Evolutionary conservation across 1,140 invertebrate species (phyloP), one percentile per base, ranked within the genome.

Genomic region (Diabrotica virgifera): DNA sequence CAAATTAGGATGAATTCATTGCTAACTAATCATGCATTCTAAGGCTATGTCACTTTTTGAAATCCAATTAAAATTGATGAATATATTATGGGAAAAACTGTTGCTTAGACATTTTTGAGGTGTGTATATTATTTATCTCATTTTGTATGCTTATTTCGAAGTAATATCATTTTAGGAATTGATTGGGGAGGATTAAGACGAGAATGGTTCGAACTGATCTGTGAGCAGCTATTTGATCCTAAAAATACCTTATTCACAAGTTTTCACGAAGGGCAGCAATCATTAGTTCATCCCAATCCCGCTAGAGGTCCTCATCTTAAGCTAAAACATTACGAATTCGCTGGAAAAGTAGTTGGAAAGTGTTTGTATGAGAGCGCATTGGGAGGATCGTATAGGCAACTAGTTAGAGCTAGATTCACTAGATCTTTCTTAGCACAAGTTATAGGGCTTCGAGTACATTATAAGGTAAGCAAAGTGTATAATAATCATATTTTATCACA

Each of bases 381-480:
- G 11, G 94, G 94, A 5, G 90, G 92, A 35, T 87, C 89, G 9
- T 95, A 96, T 81, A 82, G 93, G 5, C 94, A 96, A 79, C 81
- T 95, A 62, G 93, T 97, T 11, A 87, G 94, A 63, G 95, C 95
- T 0, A 83, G 92, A 67, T 95, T 97, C 75, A 92, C 93, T 14
- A 84, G 94, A 61, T 96, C 93, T n/a, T 97, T 97, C 81, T 82
- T 97, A 37, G 95, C 95, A 51, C 94, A 96, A 82, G 86, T 97
- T 53, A 96, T 97, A 74, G 95, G 95, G 38, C 86, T 97, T 38
- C 79, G 93, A 70, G 93, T 97, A 36, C 92, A 96, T 81, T 96
- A 95, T 74, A 96, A 95, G 81, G 86, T 89, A 80, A 38, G 11
- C 56, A 13, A 1, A 38, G 7, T 62, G 5, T 9, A 7, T 13